Conservation (phyloP, 2,888 invertebrate species). For the Leptinotarsa haldemani region DNA sequence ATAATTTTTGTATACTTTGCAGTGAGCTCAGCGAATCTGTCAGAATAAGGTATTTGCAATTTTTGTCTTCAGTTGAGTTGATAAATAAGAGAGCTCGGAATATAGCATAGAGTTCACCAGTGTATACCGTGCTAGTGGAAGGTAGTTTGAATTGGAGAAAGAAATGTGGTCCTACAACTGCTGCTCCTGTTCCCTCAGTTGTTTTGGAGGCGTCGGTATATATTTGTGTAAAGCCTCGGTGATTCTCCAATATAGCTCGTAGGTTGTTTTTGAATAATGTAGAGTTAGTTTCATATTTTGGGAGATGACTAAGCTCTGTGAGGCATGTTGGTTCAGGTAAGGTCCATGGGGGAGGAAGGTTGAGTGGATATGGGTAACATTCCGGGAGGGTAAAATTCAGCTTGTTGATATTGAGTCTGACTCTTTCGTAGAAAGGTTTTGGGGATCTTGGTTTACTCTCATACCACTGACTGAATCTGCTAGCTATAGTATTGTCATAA, state of each 20-base stretch:
- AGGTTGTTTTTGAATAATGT: neutral
- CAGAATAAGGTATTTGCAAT: neutral
- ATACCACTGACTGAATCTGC: neutral
- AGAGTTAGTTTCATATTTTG: neutral
- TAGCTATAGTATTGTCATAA: neutral
- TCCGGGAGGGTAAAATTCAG: neutral
- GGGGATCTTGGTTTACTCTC: neutral
- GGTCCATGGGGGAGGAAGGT: constrained; percentile 6
- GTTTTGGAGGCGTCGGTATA: neutral
- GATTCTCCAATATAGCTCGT: neutral
- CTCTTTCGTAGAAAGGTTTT: constrained; percentile 7
- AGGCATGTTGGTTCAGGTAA: neutral
- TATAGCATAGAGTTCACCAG: neutral
- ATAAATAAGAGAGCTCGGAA: neutral
- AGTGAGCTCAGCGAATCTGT: no score
- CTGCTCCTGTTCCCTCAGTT: neutral
- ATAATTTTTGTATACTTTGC: no score
- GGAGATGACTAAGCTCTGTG: neutral
- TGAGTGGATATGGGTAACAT: neutral
- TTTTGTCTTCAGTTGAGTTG: neutral
- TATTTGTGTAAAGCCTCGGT: neutral
- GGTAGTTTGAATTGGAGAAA: neutral
- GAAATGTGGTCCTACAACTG: neutral
- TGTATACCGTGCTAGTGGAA: neutral
- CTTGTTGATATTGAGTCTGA: neutral